Percentiles rank a stretch among this genome's conserved stretches.
phyloP scores from a whole-genome alignment of 2,113 vertebrate species.

The Dryoscopus gambensis region DNA sequence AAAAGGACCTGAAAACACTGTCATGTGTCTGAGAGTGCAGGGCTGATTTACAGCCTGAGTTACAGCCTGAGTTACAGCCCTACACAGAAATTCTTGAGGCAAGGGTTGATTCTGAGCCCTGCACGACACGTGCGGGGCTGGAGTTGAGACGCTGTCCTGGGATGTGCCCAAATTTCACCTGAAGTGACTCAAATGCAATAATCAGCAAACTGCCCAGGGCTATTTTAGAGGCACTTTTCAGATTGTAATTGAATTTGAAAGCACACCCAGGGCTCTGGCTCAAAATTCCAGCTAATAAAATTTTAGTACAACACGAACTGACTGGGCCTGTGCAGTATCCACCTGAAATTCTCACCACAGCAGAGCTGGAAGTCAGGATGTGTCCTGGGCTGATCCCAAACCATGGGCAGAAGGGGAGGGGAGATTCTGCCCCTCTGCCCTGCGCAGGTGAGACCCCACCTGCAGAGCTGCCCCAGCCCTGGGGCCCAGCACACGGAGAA shows the following conservation, averaged over 20 bases:
- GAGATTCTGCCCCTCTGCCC: not conserved
- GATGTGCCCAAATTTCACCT: not conserved
- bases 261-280: not conserved
- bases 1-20: not conserved
- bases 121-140: accelerated
- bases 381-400: not conserved
- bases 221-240: not conserved
- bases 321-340: not conserved
- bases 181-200: not conserved
- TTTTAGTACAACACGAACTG: not conserved
- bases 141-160: not conserved
- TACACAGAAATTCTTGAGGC: not conserved
- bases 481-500: not conserved
- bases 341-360: not conserved
- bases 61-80: not conserved
- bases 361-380: not conserved
- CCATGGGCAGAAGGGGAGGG: not conserved
- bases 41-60: not conserved
- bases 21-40: not conserved
- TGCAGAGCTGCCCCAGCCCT: not conserved
- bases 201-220: not conserved
- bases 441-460: not conserved
- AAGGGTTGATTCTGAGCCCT: not conserved
- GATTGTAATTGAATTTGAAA: not conserved
- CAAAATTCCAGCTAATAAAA: not conserved